phyloP scores from a whole-genome alignment of 1,140 invertebrate species.

The Laupala kohalensis region DNA sequence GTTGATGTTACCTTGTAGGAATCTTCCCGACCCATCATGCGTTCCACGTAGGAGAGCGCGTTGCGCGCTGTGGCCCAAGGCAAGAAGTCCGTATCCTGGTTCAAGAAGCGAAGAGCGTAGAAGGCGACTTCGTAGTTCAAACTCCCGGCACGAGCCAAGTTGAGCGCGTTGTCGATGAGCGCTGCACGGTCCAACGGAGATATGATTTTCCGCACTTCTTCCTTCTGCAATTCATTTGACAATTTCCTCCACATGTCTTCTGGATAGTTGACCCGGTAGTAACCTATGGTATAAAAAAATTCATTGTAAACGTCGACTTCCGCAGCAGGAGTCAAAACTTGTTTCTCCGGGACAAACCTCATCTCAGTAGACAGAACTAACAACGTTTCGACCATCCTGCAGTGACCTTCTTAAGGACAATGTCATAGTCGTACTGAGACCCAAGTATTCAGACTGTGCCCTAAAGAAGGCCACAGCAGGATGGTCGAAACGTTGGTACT shows the following conservation, averaged over 20 bases:
- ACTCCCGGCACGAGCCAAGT: constrained; percentile 30
- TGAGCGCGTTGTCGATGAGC: constrained; percentile 45
- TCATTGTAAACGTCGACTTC: too few species aligned
- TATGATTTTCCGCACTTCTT: not conserved
- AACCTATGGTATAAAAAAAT: too few species aligned
- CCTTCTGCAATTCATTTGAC: not conserved
- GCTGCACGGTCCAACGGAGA: constrained; percentile 36
- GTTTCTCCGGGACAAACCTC: too few species aligned
- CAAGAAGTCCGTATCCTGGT: constrained; percentile 24
- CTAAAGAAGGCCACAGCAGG: too few species aligned
- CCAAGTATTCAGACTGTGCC: too few species aligned
- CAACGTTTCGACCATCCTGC: too few species aligned
- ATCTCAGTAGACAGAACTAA: too few species aligned
- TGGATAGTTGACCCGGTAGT: not conserved
- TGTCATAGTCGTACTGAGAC: too few species aligned
- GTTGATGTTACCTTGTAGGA: too few species aligned
- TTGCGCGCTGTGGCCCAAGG: not conserved
- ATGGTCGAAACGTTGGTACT: too few species aligned
- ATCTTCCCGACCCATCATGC: constrained; percentile 25
- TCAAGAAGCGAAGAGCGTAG: not conserved
- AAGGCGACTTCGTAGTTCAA: not conserved
- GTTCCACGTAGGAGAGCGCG: not conserved
- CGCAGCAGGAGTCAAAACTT: too few species aligned
- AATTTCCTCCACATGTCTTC: not conserved
- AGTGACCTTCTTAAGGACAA: too few species aligned